A percentile compares a stretch with the other conserved stretches of the same genome.
Evolutionary conservation across 1,140 invertebrate genomes (phyloP).

Genomic region (Sipha flava): DNA sequence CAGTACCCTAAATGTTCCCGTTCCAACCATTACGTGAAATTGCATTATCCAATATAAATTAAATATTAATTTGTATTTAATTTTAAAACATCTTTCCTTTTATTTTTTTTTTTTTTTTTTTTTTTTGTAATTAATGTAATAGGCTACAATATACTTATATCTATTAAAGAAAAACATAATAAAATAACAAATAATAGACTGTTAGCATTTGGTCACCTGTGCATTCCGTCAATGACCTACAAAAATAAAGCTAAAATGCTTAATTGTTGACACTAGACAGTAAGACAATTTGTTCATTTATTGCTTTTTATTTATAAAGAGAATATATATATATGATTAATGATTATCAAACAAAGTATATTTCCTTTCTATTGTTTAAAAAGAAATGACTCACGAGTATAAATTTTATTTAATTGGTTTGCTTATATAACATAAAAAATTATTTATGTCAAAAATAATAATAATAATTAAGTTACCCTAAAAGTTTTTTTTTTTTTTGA

Average conservation of each 20-base stretch:
- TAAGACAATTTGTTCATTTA: conserved; percentile 5
- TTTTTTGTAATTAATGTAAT: conserved; percentile 24
- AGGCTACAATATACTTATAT: conserved; percentile 31
- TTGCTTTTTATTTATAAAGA: conserved; percentile 9
- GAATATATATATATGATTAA: conserved; percentile 9
- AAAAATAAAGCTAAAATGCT: neutral
- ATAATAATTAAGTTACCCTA: conserved; percentile 24
- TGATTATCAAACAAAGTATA: neutral
- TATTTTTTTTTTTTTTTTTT: neutral
- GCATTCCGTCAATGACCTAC: conserved; percentile 20
- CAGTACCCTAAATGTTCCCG: conserved; percentile 48
- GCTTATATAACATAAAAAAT: neutral
- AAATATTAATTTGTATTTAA: conserved; percentile 20
- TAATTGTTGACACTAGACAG: conserved; percentile 26
- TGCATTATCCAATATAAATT: conserved; percentile 8
- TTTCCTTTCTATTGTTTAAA: neutral
- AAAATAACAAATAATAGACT: conserved; percentile 28
- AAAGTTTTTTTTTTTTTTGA: conserved; percentile 18
- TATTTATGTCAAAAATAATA: conserved; percentile 20
- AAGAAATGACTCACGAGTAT: neutral
- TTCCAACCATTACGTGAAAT: conserved; percentile 31
- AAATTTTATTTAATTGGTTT: conserved; percentile 19
- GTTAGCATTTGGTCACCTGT: conserved; percentile 2
- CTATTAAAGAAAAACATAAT: neutral
- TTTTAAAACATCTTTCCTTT: conserved; percentile 13